Base-by-base conservation (phyloP, 1,140 invertebrate genomes). In the Procambarus virginalis region DNA sequence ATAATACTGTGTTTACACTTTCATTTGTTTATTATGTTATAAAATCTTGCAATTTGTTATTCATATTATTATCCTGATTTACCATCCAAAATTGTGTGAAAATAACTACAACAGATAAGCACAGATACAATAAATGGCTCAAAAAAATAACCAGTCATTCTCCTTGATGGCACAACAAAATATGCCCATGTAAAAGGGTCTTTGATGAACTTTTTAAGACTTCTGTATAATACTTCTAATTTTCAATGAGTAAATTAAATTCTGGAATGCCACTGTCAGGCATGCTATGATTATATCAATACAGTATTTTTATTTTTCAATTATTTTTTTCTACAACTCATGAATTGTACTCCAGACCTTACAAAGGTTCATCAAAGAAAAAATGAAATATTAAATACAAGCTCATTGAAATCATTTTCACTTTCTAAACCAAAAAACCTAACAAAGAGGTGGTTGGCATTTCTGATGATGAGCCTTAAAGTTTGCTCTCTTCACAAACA, bases 391-490 rank as follows among this genome's bases (percentile, higher is more conserved):
- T 64, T 20, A 64, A 64, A 12, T 64, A 58, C 12, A 64, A 64
- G 60, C 17, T 9, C 17, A 20, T 64, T 14, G 17, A 17, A 14
- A 20, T 20, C 10, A 17, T 64, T 4, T 64, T 64, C 2, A 64
- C 14, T 17, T 20, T 58, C 55, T 46, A 49, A n/a, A 10, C 46
- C 14, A 45, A 10, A 17, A 49, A 4, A 22, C 82, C 55, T 86
- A 86, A 86, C 48, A 73, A 17, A 70, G 3, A n/a, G 88, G 49
- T 17, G 55, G 81, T 68, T 78, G 75, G 46, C 89, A 90, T 2
- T 79, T 75, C 78, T 75, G 83, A 51, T 85, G 89, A 55, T 90
- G 89, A 64, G 34, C 73, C 83, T 85, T 90, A 77, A 85, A 90
- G 48, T 73, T 12, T 17, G 64, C 3, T 73, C 89, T 79, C 49